Base-by-base conservation (phyloP, 2,888 invertebrate genomes). In the Marronus borbonicus region DNA sequence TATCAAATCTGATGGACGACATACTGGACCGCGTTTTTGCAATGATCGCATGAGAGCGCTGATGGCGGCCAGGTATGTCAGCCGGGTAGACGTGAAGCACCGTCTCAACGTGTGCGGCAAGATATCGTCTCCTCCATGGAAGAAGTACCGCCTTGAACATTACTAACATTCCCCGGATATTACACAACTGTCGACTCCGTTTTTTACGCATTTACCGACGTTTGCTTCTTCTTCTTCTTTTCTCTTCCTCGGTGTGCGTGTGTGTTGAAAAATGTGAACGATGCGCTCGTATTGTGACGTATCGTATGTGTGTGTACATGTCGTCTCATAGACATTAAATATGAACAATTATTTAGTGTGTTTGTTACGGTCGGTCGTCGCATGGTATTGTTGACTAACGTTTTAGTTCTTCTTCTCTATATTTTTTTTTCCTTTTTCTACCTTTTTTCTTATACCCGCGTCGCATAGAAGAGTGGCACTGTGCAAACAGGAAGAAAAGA, bases 121-220 rank as follows among this genome's bases (percentile, higher is more conserved):
- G 65, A 65, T 76, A 79, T 66, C 78, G 79, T 81, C 76, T 80
- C 80, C 80, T 72, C 77, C 79, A 77, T 78, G 79, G 78, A 80
- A 81, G 81, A 81, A 20, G 81, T 44, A 68, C 83, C 84, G 83
- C 82, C 84, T 82, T 83, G 85, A 82, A 83, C 86, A 86, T 86
- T 83, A 83, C 83, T 84, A 78, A 81, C 82, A 86, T 86, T 85
- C 85, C 81, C 84, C 75, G 84, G 84, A 85, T 85, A 85, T 85
- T 85, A 84, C 84, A 83, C 85, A 84, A 85, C 81, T 83, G 82
- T 82, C 81, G 78, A 78, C 80, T 81, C 49, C 77, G 81, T 84
- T 84, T 84, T 44, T 84, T 84, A 79, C 81, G 60, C 77, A 74
- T 62, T 62, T 60, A 60, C 60, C 72, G 72, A 74, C 72, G 72